A percentile compares a stretch with the other conserved stretches of the same genome.
These are phyloP conservation scores for Nyleta sp. DNA, from an alignment of 2,888 invertebrate species.

Conservation along the genomic window DNA sequence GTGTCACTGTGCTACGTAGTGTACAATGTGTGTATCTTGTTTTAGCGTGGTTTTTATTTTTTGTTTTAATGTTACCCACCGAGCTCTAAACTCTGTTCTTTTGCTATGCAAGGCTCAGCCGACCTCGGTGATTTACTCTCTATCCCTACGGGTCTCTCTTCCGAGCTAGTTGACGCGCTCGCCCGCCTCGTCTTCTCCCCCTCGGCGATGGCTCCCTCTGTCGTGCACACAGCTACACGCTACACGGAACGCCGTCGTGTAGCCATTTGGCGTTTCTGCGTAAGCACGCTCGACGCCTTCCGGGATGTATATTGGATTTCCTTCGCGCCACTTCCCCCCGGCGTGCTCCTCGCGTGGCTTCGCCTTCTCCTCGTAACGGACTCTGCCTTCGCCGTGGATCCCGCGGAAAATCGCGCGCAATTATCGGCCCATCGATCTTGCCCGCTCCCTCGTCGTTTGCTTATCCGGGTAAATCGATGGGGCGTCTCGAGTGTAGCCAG, in stretches of 20 bases:
- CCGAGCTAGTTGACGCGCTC: constrained; percentile 36
- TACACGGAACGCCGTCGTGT: constrained; percentile 31
- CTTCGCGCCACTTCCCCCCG: constrained; percentile 12
- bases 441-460: constrained; percentile 24
- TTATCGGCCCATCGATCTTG: constrained; percentile 48
- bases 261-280: constrained; percentile 56
- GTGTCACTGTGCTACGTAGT: too few species aligned
- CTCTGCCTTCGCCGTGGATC: not conserved
- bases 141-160: too few species aligned
- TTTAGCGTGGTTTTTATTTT: too few species aligned
- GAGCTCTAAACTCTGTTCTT: too few species aligned
- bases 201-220: constrained; percentile 44
- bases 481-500: constrained; percentile 26
- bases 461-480: constrained; percentile 52
- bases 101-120: too few species aligned
- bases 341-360: constrained; percentile 9
- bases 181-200: constrained; percentile 18
- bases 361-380: not conserved
- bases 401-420: constrained; percentile 37
- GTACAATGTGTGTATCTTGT: too few species aligned
- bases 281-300: constrained; percentile 25
- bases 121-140: too few species aligned
- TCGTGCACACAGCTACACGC: constrained; percentile 7
- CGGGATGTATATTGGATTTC: not conserved
- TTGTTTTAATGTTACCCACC: too few species aligned